These are phyloP conservation scores for Corythoichthys intestinalis DNA, from an alignment of 2,113 vertebrate species.

Conservation along the genomic window DNA sequence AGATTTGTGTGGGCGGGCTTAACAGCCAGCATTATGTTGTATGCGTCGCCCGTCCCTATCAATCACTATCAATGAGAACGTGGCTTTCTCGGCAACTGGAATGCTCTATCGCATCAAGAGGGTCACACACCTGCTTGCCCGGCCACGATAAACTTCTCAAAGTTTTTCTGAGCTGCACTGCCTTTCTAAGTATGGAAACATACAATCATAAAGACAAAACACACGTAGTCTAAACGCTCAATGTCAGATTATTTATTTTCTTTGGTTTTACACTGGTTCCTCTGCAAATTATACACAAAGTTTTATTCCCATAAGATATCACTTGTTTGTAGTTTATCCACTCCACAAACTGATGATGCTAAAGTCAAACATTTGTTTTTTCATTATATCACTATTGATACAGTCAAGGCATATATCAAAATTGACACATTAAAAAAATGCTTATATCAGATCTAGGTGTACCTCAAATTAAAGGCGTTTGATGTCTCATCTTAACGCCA, in stretches of 20 bases:
- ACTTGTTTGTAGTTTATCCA: neutral
- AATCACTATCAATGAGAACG: conserved; percentile 7
- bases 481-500: neutral
- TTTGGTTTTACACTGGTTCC: conserved; percentile 36
- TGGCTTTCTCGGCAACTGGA: neutral
- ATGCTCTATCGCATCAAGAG: conserved; percentile 14
- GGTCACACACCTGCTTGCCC: conserved; percentile 44
- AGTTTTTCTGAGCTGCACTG: conserved; percentile 19
- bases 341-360: neutral
- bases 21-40: neutral
- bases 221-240: conserved; percentile 47
- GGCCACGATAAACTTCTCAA: conserved; percentile 14
- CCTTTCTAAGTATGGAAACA: conserved; percentile 33
- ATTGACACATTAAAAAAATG: neutral
- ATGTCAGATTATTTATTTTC: conserved; percentile 4
- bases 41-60: neutral
- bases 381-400: neutral
- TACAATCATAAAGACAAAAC: conserved; percentile 47
- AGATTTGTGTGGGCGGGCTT: neutral
- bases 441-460: neutral
- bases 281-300: conserved; percentile 6
- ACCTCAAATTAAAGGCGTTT: neutral
- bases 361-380: neutral
- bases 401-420: neutral
- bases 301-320: neutral